phyloP scores from a whole-genome alignment of 2,888 invertebrate genomes.

The Chaitophorus viminalis region DNA sequence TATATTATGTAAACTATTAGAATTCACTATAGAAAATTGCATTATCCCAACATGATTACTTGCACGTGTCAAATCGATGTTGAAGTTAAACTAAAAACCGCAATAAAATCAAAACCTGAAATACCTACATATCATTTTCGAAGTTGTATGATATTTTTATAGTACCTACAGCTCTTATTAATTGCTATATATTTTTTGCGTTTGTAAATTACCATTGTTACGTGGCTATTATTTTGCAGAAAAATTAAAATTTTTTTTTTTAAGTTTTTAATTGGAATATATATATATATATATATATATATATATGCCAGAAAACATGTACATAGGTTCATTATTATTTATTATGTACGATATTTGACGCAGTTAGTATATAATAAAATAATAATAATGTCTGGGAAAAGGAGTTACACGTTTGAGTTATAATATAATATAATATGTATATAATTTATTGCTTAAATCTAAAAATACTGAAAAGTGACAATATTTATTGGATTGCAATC shows the following conservation, averaged over 20 bases:
- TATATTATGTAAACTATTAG: too few species aligned
- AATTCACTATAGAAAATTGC: too few species aligned
- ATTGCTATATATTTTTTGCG: slow-evolving; percentile 6
- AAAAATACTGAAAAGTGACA: too few species aligned
- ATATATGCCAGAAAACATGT: too few species aligned
- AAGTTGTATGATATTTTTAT: neutral
- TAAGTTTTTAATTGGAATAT: slow-evolving; percentile 20
- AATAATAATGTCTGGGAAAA: neutral
- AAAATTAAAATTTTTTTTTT: slow-evolving; percentile 16
- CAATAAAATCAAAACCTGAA: neutral
- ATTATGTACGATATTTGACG: too few species aligned
- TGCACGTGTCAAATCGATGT: neutral
- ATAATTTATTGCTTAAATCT: too few species aligned
- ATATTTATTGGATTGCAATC: too few species aligned
- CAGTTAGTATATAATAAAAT: neutral
- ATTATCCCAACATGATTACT: neutral
- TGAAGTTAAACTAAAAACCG: slow-evolving; percentile 7
- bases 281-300: too few species aligned
- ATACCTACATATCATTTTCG: slow-evolving; percentile 12
- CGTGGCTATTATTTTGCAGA: neutral
- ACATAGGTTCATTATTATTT: too few species aligned
- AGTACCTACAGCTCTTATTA: neutral
- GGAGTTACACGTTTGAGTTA: too few species aligned
- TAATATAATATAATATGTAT: too few species aligned
- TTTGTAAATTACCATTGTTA: slow-evolving; percentile 1